Evolutionary conservation across 64 coral and sea anemone species (phyloP).

Genomic region (Montipora cactus): DNA sequence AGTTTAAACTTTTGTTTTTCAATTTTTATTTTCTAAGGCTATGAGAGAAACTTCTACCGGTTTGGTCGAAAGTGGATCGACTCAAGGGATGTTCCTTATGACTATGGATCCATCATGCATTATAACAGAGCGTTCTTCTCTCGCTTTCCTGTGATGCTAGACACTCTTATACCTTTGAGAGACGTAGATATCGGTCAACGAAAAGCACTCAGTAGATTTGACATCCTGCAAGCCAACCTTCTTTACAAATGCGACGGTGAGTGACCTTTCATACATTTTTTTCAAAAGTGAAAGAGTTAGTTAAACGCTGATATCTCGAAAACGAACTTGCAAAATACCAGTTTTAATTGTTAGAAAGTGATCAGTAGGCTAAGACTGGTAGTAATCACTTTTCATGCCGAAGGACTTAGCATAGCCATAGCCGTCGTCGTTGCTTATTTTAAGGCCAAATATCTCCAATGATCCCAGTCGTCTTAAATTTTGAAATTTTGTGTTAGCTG

Average conservation of each 20-base stretch:
- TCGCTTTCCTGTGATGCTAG: slow-evolving; percentile 65
- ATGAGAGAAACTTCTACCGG: slow-evolving; percentile 83
- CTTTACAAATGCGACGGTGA: slow-evolving; percentile 94
- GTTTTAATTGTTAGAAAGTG: too few species aligned
- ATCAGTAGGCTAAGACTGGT: too few species aligned
- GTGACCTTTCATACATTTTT: not conserved
- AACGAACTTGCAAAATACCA: too few species aligned
- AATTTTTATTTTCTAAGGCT: slow-evolving; percentile 40
- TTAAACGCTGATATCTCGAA: too few species aligned
- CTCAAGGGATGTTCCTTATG: slow-evolving; percentile 86
- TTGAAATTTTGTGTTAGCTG: too few species aligned
- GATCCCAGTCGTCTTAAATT: too few species aligned
- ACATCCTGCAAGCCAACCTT: slow-evolving; percentile 87
- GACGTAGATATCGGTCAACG: slow-evolving; percentile 78
- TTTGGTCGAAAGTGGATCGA: slow-evolving; percentile 93
- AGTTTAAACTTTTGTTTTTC: not conserved
- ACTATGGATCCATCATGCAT: slow-evolving; percentile 98
- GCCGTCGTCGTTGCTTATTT: too few species aligned
- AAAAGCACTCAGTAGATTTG: slow-evolving; percentile 75
- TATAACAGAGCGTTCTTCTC: slow-evolving; percentile 90
- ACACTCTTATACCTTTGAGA: slow-evolving; percentile 32
- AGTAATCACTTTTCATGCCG: too few species aligned
- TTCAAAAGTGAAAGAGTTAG: not conserved
- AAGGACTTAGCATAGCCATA: too few species aligned
- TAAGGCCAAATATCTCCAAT: too few species aligned